Base-by-base conservation (phyloP, 2,888 invertebrate species). In the Yponomeuta plumbellus region DNA sequence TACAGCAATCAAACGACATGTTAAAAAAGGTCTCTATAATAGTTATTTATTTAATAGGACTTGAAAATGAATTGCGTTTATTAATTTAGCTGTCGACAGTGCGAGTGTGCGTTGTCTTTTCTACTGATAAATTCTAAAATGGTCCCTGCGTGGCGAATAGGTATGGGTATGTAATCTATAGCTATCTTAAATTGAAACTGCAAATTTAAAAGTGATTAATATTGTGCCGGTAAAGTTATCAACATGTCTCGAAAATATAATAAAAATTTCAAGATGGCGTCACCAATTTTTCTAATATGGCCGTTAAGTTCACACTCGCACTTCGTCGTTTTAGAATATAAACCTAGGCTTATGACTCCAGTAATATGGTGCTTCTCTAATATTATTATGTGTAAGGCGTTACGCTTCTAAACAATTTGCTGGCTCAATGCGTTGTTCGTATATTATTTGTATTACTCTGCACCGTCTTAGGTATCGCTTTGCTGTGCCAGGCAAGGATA, bases 391-490 rank as follows among this genome's bases (percentile, higher is more conserved):
- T 74, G 67, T 74, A 74, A 77, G 74, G 73, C 74, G 75, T 80
- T 75, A 77, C 74, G 85, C 83, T 83, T 83, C 72, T 76, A 78
- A 80, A 83, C 77, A 76, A 77, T 63, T 77, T 76, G 78, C 80
- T 80, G 81, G 85, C 85, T 86, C 85, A 85, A 85, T 80, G 79
- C 78, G 76, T 81, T 80, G 78, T 78, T 80, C 77, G 75, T 65
- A 79, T 73, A 75, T 73, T 72, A 66, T 66, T 63, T 62, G 44
- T 52, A 52, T 52, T 52, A 52, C 3, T 2, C 44, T 52, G 44
- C 44, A 11, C 44, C 44, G 44, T 52, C 17, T 52, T 17, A 52
- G 44, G 13, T 52, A 1, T 52, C 17, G 17, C 44, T 52, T 13
- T 17, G 44, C 44, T 1, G 4, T 17, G 44, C 17, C 44, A 17